Evolutionary conservation across 1,140 invertebrate genomes (phyloP).

Genomic region (Octopus bimaculoides): DNA sequence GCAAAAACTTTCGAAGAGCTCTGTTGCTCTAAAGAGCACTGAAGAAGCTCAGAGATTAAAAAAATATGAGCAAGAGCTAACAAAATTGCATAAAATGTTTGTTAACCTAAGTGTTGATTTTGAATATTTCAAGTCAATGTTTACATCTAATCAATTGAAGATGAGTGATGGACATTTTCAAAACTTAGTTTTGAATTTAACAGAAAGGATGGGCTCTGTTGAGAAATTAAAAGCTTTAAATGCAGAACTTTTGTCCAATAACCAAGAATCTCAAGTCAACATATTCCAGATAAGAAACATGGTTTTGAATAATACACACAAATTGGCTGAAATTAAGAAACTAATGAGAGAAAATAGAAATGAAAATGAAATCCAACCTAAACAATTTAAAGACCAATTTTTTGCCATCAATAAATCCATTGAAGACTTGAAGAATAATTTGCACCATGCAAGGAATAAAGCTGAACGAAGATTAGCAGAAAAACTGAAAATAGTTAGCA

Average conservation of each 20-base stretch:
- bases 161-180: neutral
- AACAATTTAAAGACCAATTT: no score
- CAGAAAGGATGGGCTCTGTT: neutral
- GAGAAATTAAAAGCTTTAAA: conserved; percentile 17
- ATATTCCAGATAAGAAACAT: conserved; percentile 23
- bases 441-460: conserved; percentile 34
- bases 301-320: conserved; percentile 34
- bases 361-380: no score
- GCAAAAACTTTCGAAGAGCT: neutral
- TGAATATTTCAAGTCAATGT: neutral
- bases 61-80: neutral
- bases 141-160: neutral
- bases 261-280: no score
- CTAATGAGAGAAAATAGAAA: no score
- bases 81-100: neutral
- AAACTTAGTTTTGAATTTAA: neutral
- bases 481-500: conserved; percentile 19
- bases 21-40: neutral
- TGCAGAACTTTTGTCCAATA: conserved; percentile 14
- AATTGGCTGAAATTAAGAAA: conserved; percentile 28
- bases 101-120: neutral
- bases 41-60: neutral
- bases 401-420: no score
- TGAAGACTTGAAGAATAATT: no score
- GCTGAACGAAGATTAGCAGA: conserved; percentile 45